phyloP scores from a whole-genome alignment of 2,797 vertebrate species.

The Octomys mimax region DNA sequence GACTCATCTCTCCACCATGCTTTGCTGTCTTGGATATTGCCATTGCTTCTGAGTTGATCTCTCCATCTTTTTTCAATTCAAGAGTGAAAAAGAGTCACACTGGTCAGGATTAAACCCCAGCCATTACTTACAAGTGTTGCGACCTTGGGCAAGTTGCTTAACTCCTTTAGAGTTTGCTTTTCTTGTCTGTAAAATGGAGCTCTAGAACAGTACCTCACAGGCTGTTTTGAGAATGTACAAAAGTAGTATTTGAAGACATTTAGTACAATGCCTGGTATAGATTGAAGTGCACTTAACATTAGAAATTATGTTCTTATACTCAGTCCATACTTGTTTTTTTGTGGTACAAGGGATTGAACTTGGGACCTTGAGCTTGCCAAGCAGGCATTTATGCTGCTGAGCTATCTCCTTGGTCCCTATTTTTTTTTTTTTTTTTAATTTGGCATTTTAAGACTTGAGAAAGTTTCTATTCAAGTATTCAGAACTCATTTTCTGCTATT shows the following conservation, averaged over 20 bases:
- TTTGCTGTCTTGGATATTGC: neutral
- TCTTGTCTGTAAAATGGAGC: neutral
- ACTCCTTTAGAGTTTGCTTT: neutral
- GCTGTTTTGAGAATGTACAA: constrained; percentile 21
- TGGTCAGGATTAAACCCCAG: neutral
- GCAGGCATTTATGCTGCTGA: too few relatives aligned
- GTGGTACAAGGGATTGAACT: too few relatives aligned
- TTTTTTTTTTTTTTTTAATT: neutral
- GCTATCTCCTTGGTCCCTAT: too few relatives aligned
- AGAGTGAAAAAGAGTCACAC: neutral
- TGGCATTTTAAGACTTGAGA: constrained; percentile 7
- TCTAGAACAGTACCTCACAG: neutral
- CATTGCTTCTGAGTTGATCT: neutral
- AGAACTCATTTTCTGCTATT: neutral
- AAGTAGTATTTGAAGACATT: constrained; percentile 1
- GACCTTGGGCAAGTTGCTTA: neutral
- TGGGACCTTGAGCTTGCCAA: too few relatives aligned
- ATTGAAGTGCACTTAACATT: neutral
- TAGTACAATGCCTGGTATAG: neutral
- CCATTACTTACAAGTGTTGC: neutral
- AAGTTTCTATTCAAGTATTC: neutral
- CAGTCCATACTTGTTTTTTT: neutral
- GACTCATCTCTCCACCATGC: neutral
- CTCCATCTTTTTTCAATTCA: neutral
- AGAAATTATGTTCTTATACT: constrained; percentile 25